Evolutionary conservation across 2,113 vertebrate species (phyloP).

Genomic region (Tragelaphus scriptus): DNA sequence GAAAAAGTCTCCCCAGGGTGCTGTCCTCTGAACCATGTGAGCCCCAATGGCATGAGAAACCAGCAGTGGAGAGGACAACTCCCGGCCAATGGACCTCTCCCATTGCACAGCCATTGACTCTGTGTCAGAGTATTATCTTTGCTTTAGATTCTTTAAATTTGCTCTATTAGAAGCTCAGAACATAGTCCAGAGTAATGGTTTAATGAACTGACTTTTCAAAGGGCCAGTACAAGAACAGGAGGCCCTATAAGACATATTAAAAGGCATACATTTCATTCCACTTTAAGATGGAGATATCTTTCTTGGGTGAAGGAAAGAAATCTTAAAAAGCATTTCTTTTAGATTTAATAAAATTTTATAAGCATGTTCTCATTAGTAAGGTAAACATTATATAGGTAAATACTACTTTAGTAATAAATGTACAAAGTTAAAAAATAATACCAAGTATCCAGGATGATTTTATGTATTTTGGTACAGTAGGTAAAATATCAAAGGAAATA

Average conservation of each 20-base stretch:
- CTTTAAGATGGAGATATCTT: not conserved
- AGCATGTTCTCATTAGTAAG: not conserved
- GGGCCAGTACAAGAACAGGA: not conserved
- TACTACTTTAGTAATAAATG: slow-evolving; percentile 6
- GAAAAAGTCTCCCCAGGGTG: not conserved
- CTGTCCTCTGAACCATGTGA: not conserved
- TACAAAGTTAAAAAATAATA: not conserved
- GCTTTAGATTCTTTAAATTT: slow-evolving; percentile 16
- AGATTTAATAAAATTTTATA: not conserved
- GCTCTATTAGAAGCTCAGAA: not conserved
- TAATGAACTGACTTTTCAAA: slow-evolving; percentile 28
- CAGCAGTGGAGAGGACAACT: not conserved
- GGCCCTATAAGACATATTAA: not conserved
- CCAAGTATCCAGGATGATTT: not conserved
- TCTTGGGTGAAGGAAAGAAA: not conserved
- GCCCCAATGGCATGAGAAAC: not conserved
- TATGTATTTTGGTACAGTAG: not conserved
- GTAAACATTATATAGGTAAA: not conserved
- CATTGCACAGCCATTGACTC: not conserved
- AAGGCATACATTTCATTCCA: not conserved
- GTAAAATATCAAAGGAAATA: not conserved
- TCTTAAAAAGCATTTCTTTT: not conserved
- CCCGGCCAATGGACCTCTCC: not conserved
- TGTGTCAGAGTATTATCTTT: not conserved
- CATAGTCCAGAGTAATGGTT: not conserved